phyloP scores from a whole-genome alignment of 2,113 vertebrate genomes.

The Rhagologus leucostigma region DNA sequence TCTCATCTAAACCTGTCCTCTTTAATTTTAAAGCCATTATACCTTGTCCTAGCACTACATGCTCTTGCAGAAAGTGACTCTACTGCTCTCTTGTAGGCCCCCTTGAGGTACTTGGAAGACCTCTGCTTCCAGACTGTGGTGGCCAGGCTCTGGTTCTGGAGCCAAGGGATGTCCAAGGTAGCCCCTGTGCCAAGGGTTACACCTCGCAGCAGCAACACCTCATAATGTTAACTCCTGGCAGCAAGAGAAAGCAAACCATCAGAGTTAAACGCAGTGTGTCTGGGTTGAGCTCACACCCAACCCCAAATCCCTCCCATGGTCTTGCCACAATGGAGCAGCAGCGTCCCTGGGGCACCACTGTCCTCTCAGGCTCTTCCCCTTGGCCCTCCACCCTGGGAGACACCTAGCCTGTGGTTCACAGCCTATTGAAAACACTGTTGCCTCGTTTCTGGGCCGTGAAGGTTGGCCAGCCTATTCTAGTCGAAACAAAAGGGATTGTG shows the following conservation, averaged over 20 bases:
- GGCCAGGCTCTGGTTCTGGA: neutral
- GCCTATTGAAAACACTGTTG: neutral
- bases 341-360: neutral
- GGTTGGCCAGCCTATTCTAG: constrained; percentile 20
- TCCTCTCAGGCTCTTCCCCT: neutral
- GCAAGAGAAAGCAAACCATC: neutral
- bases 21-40: neutral
- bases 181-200: neutral
- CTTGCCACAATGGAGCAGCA: neutral
- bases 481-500: neutral
- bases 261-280: neutral
- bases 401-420: neutral
- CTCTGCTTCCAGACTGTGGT: neutral
- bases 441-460: neutral
- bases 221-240: neutral
- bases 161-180: neutral
- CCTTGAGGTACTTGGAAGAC: neutral
- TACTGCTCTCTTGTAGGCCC: neutral
- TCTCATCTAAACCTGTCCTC: neutral
- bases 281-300: neutral
- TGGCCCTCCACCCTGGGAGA: neutral
- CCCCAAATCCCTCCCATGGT: neutral
- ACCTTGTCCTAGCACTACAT: neutral
- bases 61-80: neutral
- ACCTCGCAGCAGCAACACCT: accelerated